Conservation (phyloP, 92 coral and sea anemone species). For the Heliopora coerulea region DNA sequence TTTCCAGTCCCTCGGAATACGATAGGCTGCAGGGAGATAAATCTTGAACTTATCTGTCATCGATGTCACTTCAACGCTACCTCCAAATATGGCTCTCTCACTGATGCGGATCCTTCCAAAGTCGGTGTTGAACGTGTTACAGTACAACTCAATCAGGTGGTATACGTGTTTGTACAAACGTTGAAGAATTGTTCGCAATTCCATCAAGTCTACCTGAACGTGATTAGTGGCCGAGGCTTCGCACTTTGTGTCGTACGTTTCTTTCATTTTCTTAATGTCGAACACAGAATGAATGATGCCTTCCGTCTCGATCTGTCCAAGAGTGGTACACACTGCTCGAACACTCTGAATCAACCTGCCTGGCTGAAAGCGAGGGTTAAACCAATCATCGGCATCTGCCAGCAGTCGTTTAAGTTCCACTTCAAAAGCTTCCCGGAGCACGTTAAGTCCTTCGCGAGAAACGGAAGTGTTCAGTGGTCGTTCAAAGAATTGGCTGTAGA, state of each 20-base stretch:
- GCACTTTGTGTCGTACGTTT: conserved; percentile 2
- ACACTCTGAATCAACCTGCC: conserved; percentile 83
- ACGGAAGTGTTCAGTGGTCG: conserved; percentile 83
- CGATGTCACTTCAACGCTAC: conserved; percentile 79
- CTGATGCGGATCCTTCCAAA: conserved; percentile 71
- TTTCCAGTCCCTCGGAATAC: conserved; percentile 78
- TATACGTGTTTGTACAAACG: conserved; percentile 70
- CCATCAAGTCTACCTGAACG: conserved; percentile 53
- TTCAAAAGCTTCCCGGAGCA: conserved; percentile 78
- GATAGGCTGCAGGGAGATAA: conserved; percentile 82
- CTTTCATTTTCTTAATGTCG: conserved; percentile 57
- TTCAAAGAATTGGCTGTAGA: conserved; percentile 89
- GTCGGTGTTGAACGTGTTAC: conserved; percentile 95
- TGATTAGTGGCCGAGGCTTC: conserved; percentile 15
- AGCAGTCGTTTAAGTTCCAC: conserved; percentile 72
- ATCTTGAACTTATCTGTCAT: conserved; percentile 87
- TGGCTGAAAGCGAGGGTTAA: conserved; percentile 75
- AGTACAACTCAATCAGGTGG: conserved; percentile 83
- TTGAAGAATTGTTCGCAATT: conserved; percentile 55
- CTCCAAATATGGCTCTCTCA: conserved; percentile 71
- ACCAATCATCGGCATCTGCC: conserved; percentile 61
- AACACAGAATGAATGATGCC: conserved; percentile 73
- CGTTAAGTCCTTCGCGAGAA: conserved; percentile 78
- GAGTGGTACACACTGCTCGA: conserved; percentile 87
- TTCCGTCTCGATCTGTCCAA: conserved; percentile 82